A percentile compares a stretch with the other conserved stretches of the same genome.
Evolutionary conservation across 2,888 invertebrate genomes (phyloP).

Genomic region (Phyto melanocephala): DNA sequence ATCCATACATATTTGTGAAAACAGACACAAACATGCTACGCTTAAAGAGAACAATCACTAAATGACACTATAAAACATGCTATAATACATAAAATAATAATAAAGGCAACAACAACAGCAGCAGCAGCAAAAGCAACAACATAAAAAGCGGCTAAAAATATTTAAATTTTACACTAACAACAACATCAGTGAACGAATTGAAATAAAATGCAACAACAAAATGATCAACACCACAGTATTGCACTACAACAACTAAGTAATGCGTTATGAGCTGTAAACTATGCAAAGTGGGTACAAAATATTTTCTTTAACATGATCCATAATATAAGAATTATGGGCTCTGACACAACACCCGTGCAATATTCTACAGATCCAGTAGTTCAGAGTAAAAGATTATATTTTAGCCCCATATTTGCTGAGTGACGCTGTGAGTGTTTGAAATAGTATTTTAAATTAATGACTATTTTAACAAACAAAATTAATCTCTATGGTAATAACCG

Average conservation of each 20-base stretch:
- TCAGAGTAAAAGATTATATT: too few species aligned
- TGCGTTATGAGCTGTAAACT: too few species aligned
- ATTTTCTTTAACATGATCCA: background rate
- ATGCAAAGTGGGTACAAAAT: too few species aligned
- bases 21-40: background rate
- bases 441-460: too few species aligned
- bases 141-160: background rate
- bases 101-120: slow-evolving; percentile 31
- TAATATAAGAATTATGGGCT: too few species aligned
- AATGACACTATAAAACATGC: slow-evolving; percentile 51
- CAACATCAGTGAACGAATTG: background rate
- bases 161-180: slow-evolving; percentile 29
- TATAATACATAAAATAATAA: slow-evolving; percentile 4
- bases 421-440: too few species aligned
- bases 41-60: slow-evolving; percentile 42
- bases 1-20: background rate
- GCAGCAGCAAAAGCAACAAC: background rate
- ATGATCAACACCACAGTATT: background rate
- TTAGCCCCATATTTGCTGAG: too few species aligned
- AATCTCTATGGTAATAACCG: too few species aligned
- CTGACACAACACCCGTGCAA: too few species aligned
- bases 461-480: too few species aligned
- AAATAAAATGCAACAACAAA: slow-evolving; percentile 26
- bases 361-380: too few species aligned
- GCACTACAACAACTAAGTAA: background rate